Conservation (phyloP, 2,888 invertebrate genomes). For the Andricus quercusramuli region DNA sequence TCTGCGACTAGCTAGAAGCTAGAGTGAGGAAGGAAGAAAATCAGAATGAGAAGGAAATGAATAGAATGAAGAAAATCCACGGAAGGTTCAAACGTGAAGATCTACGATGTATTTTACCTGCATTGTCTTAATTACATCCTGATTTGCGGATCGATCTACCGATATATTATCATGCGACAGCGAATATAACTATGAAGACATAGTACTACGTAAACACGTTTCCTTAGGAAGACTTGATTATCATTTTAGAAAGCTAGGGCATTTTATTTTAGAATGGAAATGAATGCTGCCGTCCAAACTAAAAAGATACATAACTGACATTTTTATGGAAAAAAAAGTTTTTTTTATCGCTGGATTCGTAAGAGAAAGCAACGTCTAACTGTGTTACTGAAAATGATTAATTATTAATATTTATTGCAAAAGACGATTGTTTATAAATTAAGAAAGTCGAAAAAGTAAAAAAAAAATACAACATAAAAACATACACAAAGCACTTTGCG, state of each 20-base stretch:
- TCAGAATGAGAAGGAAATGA: conserved; percentile 13
- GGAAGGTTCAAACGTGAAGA: conserved; percentile 5
- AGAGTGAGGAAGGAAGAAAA: conserved; percentile 43
- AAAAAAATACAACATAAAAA: too few relatives aligned
- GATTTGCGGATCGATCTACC: not conserved
- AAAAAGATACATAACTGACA: too few relatives aligned
- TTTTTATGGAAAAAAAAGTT: too few relatives aligned
- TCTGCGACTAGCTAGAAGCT: conserved; percentile 23
- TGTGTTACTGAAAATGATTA: too few relatives aligned
- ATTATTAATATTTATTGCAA: too few relatives aligned
- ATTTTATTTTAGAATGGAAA: not conserved
- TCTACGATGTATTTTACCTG: not conserved
- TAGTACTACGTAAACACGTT: not conserved
- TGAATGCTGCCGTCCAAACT: too few relatives aligned
- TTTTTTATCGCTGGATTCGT: too few relatives aligned
- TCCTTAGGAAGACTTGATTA: not conserved
- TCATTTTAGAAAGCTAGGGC: not conserved
- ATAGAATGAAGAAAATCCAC: conserved; percentile 8
- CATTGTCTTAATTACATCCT: conserved; percentile 7
- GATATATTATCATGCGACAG: not conserved
- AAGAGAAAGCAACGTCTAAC: too few relatives aligned
- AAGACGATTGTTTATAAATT: too few relatives aligned
- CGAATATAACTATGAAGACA: not conserved
- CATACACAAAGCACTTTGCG: too few relatives aligned
- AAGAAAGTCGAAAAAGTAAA: too few relatives aligned